Base-by-base conservation (phyloP, 2,113 vertebrate genomes). In the Scatophagus argus region DNA sequence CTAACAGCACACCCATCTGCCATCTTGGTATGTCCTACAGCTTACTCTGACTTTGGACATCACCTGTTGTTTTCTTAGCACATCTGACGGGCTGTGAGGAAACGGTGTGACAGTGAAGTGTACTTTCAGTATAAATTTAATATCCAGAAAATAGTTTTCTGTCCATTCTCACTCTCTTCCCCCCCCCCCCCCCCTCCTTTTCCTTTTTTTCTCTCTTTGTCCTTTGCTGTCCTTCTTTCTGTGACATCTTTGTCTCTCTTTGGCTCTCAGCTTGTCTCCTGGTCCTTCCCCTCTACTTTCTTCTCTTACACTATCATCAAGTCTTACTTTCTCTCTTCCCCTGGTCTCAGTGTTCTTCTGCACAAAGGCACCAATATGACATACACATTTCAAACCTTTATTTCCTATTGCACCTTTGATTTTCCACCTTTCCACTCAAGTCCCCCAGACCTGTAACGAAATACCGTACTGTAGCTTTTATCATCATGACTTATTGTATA, bases 11-110 rank as follows among this genome's bases (percentile, higher is more conserved):
- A 31, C 67, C 51, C 58, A 36, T 67, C 60, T 64, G 23, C 55
- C 70, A 52, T 68, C 70, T 80, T 54, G 16, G 23, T 74, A 34
- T 54, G 36, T 38, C 63, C 34, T 36, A 41, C 64, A 67, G 70
- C 78, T 80, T 39, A 49, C 58, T 62, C 60, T 32, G 55, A 77
- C 71, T 82, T 68, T 63, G 65, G 54, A 77, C 68, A 56, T 61
- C 81, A 72, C 74, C 67, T 76, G 83, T 81, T 89, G 75, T 86
- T 87, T 83, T 73, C 62, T 46, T 67, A 82, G 73, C 54, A 43
- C 68, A 58, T 87, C 68, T 71, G 70, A 87, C 21, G 6, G 49
- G 23, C 56, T 39, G 56, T 46, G 36, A 61, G 62, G 75, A 79
- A 64, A 63, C 49, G 43, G 56, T 14, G 36, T 73, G 72, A 81